Conservation (phyloP, 2,888 invertebrate genomes). For the Frankliniella fusca region DNA sequence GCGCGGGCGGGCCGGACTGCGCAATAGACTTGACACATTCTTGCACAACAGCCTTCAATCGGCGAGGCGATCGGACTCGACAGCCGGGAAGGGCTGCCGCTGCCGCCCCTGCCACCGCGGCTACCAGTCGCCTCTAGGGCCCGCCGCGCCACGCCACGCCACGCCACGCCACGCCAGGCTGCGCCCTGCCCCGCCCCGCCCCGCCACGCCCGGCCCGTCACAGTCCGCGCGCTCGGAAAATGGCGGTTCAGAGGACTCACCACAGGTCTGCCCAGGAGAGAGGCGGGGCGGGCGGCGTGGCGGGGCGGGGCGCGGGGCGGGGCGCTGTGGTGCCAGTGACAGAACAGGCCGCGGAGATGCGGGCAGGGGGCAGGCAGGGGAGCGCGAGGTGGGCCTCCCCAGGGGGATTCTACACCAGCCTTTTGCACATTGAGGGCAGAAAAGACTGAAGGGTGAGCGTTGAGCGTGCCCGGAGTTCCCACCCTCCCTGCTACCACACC, state of each 20-base stretch:
- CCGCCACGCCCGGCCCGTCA: constrained; percentile 11
- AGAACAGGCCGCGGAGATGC: neutral
- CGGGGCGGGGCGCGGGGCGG: neutral
- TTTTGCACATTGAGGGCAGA: too few species aligned
- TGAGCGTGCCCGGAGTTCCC: neutral
- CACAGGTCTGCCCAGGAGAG: neutral
- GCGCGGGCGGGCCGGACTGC: neutral
- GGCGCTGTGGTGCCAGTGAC: neutral
- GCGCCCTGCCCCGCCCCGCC: neutral
- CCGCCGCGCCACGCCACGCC: neutral
- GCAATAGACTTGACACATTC: constrained; percentile 20
- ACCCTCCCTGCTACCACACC: neutral
- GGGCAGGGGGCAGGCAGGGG: neutral
- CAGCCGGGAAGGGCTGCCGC: neutral
- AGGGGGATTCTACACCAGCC: too few species aligned
- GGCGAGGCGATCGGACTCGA: neutral
- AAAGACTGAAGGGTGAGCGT: neutral
- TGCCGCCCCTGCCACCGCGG: too few species aligned
- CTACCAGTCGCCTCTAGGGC: too few species aligned
- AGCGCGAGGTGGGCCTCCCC: too few species aligned
- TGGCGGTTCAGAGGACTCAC: constrained; percentile 13
- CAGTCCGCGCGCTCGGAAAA: constrained; percentile 19
- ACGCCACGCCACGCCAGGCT: neutral
- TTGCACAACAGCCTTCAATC: constrained; percentile 20
- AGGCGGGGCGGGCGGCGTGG: neutral